Conservation (phyloP, 1,140 invertebrate genomes). For the Caenorhabditis remanei region DNA sequence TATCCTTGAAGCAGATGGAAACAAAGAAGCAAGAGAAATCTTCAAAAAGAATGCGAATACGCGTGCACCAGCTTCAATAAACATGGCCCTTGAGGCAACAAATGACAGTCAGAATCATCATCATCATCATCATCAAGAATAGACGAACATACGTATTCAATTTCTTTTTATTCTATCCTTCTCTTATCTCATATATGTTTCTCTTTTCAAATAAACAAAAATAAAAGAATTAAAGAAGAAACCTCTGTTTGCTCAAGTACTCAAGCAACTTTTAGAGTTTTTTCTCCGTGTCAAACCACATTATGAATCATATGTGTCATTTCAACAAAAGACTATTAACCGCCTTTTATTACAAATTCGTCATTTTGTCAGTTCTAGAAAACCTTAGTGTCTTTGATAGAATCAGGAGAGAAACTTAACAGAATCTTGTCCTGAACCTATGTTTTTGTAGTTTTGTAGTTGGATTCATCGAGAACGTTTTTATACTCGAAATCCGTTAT, state of each 20-base stretch:
- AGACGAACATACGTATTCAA: not conserved
- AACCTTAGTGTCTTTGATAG: too few species aligned
- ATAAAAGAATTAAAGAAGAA: not conserved
- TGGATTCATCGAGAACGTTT: too few species aligned
- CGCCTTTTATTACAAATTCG: not conserved
- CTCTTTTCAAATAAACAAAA: not conserved
- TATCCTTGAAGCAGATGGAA: conserved; percentile 48
- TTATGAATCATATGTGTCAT: conserved; percentile 25
- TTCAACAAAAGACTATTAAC: not conserved
- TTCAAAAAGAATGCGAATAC: conserved; percentile 51
- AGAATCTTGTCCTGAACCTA: too few species aligned
- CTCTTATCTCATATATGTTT: not conserved
- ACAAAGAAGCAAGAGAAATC: conserved; percentile 46
- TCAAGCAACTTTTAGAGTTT: not conserved
- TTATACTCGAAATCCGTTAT: too few species aligned
- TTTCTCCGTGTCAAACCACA: conserved; percentile 20
- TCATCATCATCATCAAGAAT: conserved; percentile 54
- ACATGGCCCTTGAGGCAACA: conserved; percentile 33
- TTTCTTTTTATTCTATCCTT: not conserved
- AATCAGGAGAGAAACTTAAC: too few species aligned
- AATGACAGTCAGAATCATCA: conserved; percentile 49
- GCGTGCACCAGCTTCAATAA: conserved; percentile 38
- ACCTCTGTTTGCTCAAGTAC: conserved; percentile 29
- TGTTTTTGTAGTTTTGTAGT: too few species aligned
- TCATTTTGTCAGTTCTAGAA: not conserved